A percentile compares a stretch with the other conserved stretches of the same genome.
Evolutionary conservation across 2,113 vertebrate genomes (phyloP).

Genomic region (Coptodon rendalli): DNA sequence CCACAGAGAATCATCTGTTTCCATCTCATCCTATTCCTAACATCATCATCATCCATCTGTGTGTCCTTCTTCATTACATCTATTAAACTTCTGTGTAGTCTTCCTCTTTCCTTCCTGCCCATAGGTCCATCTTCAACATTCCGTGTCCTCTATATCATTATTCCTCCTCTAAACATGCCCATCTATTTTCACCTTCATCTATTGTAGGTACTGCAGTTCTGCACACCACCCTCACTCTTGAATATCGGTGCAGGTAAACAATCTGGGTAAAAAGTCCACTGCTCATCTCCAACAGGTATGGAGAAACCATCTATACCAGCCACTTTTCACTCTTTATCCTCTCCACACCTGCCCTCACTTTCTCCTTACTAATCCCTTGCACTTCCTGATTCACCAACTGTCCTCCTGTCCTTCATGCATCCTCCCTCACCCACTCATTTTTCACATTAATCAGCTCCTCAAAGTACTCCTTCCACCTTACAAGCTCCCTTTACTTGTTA

Average conservation of each 20-base stretch:
- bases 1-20: neutral
- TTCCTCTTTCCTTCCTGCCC: neutral
- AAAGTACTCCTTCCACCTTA: neutral
- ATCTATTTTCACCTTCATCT: neutral
- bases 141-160: neutral
- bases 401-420: neutral
- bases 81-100: accelerated
- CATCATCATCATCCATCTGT: neutral
- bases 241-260: neutral
- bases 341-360: neutral
- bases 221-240: accelerated
- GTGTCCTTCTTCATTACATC: neutral
- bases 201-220: neutral
- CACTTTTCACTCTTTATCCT: neutral
- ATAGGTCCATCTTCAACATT: neutral
- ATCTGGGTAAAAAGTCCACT: neutral
- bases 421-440: neutral
- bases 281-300: neutral
- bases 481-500: neutral
- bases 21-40: neutral
- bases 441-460: neutral
- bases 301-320: neutral
- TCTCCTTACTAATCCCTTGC: neutral
- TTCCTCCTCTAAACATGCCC: neutral
- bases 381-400: neutral